Percentiles rank a stretch among this genome's conserved stretches.
Evolutionary conservation across 2,113 vertebrate species (phyloP).

Genomic region (Cathartes aura): DNA sequence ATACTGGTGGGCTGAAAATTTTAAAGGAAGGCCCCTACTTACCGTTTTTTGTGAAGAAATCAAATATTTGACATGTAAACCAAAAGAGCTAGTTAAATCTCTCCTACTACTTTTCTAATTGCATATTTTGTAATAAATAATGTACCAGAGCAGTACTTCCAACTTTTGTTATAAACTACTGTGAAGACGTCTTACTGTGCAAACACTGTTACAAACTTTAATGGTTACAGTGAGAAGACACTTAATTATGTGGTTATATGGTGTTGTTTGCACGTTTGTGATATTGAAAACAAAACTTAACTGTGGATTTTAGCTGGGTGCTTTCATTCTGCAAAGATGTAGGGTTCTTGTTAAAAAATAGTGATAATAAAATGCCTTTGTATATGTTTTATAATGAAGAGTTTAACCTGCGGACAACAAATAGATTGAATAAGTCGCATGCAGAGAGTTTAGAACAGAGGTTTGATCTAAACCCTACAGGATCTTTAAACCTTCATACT

Average conservation of each 20-base stretch:
- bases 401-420: background rate
- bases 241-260: background rate
- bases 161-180: background rate
- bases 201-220: background rate
- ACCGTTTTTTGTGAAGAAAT: background rate
- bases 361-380: background rate
- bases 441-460: background rate
- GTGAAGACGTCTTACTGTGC: background rate
- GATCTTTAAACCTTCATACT: background rate
- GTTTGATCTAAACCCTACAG: background rate
- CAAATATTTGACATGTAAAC: background rate
- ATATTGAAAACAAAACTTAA: background rate
- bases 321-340: background rate
- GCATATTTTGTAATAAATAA: background rate
- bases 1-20: background rate
- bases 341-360: background rate
- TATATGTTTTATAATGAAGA: background rate
- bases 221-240: background rate
- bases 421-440: background rate
- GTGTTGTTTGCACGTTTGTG: background rate
- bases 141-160: background rate
- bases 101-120: background rate
- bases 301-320: background rate
- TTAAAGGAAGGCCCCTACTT: background rate
- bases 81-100: background rate